A percentile compares a stretch with the other conserved stretches of the same genome.
phyloP scores from a whole-genome alignment of 2,888 invertebrate genomes.

The Caenorhabditis afra region DNA sequence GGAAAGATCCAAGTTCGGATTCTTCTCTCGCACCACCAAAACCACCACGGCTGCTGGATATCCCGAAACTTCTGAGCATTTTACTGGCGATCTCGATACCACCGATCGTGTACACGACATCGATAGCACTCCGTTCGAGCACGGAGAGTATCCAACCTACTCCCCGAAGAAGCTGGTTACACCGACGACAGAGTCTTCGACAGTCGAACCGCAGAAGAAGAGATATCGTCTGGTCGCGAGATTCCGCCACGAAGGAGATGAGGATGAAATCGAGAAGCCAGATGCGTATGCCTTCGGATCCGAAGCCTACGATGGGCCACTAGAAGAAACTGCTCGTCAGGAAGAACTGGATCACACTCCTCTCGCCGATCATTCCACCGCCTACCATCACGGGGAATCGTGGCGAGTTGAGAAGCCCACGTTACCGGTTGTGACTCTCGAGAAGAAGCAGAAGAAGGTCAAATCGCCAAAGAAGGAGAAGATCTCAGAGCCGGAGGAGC shows the following conservation, averaged over 20 bases:
- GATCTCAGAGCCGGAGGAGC: constrained; percentile 26
- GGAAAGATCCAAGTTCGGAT: constrained; percentile 32
- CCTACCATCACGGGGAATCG: constrained; percentile 64
- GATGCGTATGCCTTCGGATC: constrained; percentile 36
- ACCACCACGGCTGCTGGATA: constrained; percentile 12
- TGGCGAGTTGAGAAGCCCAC: constrained; percentile 35
- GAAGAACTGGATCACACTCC: constrained; percentile 46
- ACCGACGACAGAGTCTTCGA: not conserved
- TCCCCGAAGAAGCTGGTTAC: constrained; percentile 11
- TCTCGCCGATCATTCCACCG: constrained; percentile 37
- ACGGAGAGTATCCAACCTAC: constrained; percentile 32
- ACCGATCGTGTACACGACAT: constrained; percentile 28
- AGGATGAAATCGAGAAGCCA: constrained; percentile 51
- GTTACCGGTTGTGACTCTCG: not conserved
- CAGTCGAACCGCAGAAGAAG: not conserved
- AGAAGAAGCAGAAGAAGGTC: constrained; percentile 26
- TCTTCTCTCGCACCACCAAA: constrained; percentile 32
- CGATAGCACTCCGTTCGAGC: constrained; percentile 27
- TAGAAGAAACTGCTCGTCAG: constrained; percentile 40
- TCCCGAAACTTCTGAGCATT: constrained; percentile 16
- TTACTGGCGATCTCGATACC: constrained; percentile 38
- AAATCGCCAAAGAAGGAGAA: constrained; percentile 34
- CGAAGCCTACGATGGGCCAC: constrained; percentile 53
- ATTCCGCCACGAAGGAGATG: constrained; percentile 51
- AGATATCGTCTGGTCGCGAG: constrained; percentile 32